Base-by-base conservation (phyloP, 2,888 invertebrate species). In the Thymelicus sylvestris region DNA sequence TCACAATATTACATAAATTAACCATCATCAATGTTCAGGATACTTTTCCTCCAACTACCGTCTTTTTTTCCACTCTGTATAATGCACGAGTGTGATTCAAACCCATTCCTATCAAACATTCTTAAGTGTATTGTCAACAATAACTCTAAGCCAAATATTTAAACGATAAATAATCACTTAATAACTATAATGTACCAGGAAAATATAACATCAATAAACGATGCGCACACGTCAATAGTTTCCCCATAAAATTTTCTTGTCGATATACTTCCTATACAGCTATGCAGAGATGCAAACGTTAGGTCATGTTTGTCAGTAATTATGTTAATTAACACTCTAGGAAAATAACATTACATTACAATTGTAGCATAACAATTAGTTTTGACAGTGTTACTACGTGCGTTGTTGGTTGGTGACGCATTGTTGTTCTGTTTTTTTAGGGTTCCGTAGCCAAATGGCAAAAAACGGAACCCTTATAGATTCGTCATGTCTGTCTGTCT, bases 311-410 rank as follows among this genome's bases (percentile, higher is more conserved):
- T 52, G 50, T 52, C 50, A 19, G 15, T 52, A 52, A 52, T 52
- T 8, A 52, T 52, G 50, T 52, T 52, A 52, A 52, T 52, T 52
- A 8, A 52, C 50, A 52, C 50, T 52, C 50, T 52, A 52, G 50
- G 50, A 52, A 52, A 52, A 52, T 19, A 52, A 52, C 19, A 19
- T 52, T 52, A 52, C 19, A 19, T 52, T 52, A 52, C 50, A 52
- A 19, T 52, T 19, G 19, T 7, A 52, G 50, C 15, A 52, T 52
- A 8, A 52, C 19, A 52, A 52, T 52, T 15, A 19, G 50, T 52
- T 52, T 52, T 7, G 50, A 52, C 19, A 6, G 15, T 52, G 48
- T 50, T 50, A 52, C 50, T n/a, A 52, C 19, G 15, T 8, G 8
- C 50, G 50, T 3, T 19, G 50, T n/a, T 7, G 7, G 8, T 19